Base-by-base conservation (phyloP, 2,113 vertebrate species). In the Ceratotherium simum region DNA sequence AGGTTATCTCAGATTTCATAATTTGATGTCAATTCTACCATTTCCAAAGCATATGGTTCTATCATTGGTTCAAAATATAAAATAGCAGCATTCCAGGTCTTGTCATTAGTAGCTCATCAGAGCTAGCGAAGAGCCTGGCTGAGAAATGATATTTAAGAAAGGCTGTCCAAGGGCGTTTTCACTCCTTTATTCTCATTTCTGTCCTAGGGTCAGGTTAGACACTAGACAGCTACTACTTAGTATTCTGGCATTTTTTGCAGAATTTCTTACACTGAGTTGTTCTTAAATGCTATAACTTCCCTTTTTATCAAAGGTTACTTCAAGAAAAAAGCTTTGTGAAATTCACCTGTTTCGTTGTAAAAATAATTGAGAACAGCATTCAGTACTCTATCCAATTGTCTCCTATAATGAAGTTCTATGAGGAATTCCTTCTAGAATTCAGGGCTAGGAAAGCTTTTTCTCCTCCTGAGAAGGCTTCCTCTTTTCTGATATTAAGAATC, bases 401-500 rank as follows among this genome's bases (percentile, higher is more conserved):
- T 92, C 11, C 39, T 60, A 12, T 31, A 75, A 23, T 78, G 62
- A 86, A 81, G n/a, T 56, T 76, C 69, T 69, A 16, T 62, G 79
- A 42, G 56, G 65, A 94, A 84, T 90, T 93, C 54, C 51, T 91
- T 69, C n/a, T 29, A 64, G n/a, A 88, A 70, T 46, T 88, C 9
- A 36, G 20, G 18, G 10, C 8, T 62, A 72, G 16, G 27, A 36
- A 88, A 90, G 7, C 5, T 33, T 48, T 87, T 78, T 64, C 5
- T 78, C 8, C 27, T 73, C n/a, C 10, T 54, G 31, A 65, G 27
- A 54, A 80, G 58, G 1, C 10, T 79, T 80, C 29, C 8, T 58
- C 42, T 91, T 91, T 81, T 91, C 73, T 33, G 16, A 6, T 78
- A 60, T 21, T 80, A 65, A 90, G 14, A 67, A 54, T 76, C 16